Percentiles rank a stretch among this genome's conserved stretches.
Conservation (phyloP, 2,888 invertebrate genomes). For the Drosophila histrio region DNA sequence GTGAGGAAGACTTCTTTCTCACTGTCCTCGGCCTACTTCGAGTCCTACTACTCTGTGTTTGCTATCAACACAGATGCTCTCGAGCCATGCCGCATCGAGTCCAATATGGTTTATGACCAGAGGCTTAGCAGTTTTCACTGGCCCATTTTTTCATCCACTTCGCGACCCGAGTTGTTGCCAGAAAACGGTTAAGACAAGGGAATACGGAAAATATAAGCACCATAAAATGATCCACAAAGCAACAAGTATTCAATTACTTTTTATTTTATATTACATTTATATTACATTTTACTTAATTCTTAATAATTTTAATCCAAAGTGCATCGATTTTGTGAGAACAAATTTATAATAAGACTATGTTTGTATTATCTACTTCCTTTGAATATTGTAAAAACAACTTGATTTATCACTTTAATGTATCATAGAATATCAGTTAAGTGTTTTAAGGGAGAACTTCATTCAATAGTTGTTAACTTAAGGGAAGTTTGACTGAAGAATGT, state of each 20-base stretch:
- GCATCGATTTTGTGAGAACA: no score
- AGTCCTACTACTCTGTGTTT: not conserved
- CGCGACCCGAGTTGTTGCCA: not conserved
- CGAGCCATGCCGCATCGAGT: constrained; percentile 16
- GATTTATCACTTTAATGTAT: no score
- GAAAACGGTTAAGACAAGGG: not conserved
- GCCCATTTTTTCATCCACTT: constrained; percentile 1
- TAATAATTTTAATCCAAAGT: no score
- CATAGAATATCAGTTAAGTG: no score
- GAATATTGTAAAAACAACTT: no score
- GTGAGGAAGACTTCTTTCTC: constrained; percentile 25
- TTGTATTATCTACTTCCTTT: no score
- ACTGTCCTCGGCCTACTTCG: not conserved
- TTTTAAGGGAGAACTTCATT: no score
- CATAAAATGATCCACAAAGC: not conserved
- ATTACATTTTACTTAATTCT: no score
- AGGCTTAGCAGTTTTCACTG: constrained; percentile 4
- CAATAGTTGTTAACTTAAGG: no score
- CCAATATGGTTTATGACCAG: constrained; percentile 48
- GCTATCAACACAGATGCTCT: constrained; percentile 32
- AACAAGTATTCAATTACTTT: not conserved
- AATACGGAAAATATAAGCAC: not conserved
- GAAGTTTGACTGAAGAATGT: no score
- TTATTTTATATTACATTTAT: no score
- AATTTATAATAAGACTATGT: no score